Base-by-base conservation (phyloP, 1,140 invertebrate genomes). In the Dinothrombium tinctorium region DNA sequence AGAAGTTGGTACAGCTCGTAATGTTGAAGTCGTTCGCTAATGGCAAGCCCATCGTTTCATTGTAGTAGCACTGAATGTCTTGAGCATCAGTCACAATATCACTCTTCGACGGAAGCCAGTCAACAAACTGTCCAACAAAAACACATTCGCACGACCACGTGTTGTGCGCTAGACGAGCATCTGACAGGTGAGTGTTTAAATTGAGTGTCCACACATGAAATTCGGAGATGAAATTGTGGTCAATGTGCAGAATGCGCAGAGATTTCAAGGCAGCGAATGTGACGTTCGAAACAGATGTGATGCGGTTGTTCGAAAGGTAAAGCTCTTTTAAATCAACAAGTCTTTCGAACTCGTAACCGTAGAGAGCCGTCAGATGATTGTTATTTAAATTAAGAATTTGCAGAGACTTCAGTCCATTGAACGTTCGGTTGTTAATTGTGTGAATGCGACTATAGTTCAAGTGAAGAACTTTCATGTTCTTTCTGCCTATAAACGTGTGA, bases 271-370 rank as follows among this genome's bases (percentile, higher is more conserved):
- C 71, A 14, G 73, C 54, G 44, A 89, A 71, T 3, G 80, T 84
- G 50, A 69, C 64, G 56, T 87, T 86, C 26, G 69, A 70, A 47
- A 90, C 76, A 51, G 66, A 66, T 9, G 64, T 62, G 37, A 90
- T 73, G 28, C 69, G 55, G 60, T 90, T 90, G 52, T 83, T 77
- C 50, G 86, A 77, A 47, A 90, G 59, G 56, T 83, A 81, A 0
- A 90, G 63, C 56, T 86, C 78, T 49, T 72, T 69, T 41, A 89
- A 56, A 43, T 75, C 69, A 4, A 67, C 66, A 14, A 90, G 58
- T 54, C 79, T 74, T 51, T 83, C 79, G 54, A 90, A 87, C 59
- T 90, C 83, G 56, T 73, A 84, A 9, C 83, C 83, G 47, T 78
- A 72, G 7, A 90, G 60, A 44, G 73, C 68, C 36, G 63, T 68